Base-by-base conservation (phyloP, 2,888 invertebrate species). In the Drosophila cracens region DNA sequence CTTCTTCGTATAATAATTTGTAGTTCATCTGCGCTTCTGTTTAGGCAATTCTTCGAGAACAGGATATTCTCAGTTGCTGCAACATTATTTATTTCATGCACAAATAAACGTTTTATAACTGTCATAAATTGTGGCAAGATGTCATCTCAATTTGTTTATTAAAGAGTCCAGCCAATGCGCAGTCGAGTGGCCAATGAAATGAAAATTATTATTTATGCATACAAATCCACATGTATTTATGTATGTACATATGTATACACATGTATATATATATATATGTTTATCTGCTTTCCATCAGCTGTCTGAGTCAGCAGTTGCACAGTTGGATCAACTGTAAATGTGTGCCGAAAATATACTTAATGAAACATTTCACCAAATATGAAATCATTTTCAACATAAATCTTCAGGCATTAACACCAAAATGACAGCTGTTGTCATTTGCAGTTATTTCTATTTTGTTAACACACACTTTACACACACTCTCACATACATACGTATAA, bases 131-230 rank as follows among this genome's bases (percentile, higher is more conserved):
- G 67, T 76, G 62, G 62, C 59, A 78, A 73, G 72, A 63, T 76
- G 79, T 73, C 76, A 78, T 58, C 73, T 76, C 78, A 78, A 76
- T 76, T 76, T 64, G 79, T 58, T 78, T 78, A 78, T 76, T 68
- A 68, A 54, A 27, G 51, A 11, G 51, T 38, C 48, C 60, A 4
- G 7, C 2, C 46, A 46, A 13, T 46, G 2, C 4, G 40, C 43
- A 31, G 25, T 21, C 43, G 46, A 66, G 63, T 60, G 36, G 67
- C 49, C 63, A 60, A 63, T 67, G 29, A 51, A 56, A 54, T 61
- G 27, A 62, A 59, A 51, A 66, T 76, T 63, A 46, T 46, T 46
- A 25, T 46, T 46, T 77, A 61, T 77, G 58, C 29, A 59, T 54
- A 46, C 1, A 46, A 2, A 25, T 21, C 2, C n/a, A 2, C 40